Conservation (phyloP, 2,888 invertebrate genomes). For the Leucania comma region DNA sequence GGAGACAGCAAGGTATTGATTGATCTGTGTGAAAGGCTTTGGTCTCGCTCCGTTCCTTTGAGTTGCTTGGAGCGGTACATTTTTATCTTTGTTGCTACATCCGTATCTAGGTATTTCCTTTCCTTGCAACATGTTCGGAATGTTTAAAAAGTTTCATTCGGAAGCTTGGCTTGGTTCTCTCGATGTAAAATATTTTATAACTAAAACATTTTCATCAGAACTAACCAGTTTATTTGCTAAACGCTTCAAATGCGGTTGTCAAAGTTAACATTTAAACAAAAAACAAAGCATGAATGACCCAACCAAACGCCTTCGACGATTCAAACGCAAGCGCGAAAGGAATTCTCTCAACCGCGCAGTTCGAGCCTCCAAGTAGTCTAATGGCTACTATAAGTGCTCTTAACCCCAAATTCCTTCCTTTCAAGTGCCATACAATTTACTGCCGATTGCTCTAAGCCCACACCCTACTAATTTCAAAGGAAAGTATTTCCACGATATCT, state of each 20-base stretch:
- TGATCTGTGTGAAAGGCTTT: conserved; percentile 58
- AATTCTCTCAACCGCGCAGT: conserved; percentile 7
- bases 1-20: conserved; percentile 52
- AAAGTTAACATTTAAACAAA: background rate
- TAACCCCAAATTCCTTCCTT: conserved; percentile 16
- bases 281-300: no score
- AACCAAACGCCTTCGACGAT: conserved; percentile 26
- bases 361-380: conserved; percentile 5
- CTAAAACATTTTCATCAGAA: background rate
- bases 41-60: conserved; percentile 55
- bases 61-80: conserved; percentile 40
- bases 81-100: conserved; percentile 47
- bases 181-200: conserved; percentile 14
- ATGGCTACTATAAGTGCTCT: conserved; percentile 10
- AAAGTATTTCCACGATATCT: background rate
- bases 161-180: background rate
- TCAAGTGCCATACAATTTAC: background rate
- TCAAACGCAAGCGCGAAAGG: background rate
- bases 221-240: background rate
- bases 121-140: conserved; percentile 34
- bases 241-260: background rate
- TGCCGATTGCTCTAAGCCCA: background rate
- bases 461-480: background rate
- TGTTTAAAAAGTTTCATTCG: conserved; percentile 28
- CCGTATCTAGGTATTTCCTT: conserved; percentile 15